Conservation (phyloP, 2,797 vertebrate genomes). For the Serranus cabrilla region DNA sequence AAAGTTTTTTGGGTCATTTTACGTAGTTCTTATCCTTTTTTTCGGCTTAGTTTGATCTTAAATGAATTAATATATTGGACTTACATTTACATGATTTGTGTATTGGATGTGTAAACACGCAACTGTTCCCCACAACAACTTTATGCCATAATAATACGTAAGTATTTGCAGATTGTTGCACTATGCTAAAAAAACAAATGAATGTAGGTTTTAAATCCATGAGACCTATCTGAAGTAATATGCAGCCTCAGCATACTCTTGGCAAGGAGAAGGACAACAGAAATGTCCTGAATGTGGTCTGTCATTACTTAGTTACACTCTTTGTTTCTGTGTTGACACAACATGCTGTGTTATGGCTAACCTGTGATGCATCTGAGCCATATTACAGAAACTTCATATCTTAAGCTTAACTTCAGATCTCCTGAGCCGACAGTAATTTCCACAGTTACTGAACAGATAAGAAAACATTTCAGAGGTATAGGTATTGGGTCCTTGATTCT, state of each 20-base stretch:
- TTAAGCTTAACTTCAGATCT: not conserved
- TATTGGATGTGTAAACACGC: not conserved
- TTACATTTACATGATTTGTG: too few relatives aligned
- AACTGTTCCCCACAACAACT: not conserved
- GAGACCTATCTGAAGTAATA: not conserved
- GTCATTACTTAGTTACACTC: not conserved
- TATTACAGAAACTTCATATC: constrained; percentile 9
- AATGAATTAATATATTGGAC: too few relatives aligned
- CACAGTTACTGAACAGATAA: constrained; percentile 14
- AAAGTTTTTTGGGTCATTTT: too few relatives aligned
- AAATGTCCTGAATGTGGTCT: not conserved
- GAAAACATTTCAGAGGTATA: not conserved
- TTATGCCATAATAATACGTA: too few relatives aligned
- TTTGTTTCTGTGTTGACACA: constrained; percentile 2
- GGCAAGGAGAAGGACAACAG: not conserved
- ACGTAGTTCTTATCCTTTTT: too few relatives aligned
- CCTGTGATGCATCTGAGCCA: not conserved
- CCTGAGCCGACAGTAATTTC: not conserved
- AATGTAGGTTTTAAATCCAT: not conserved
- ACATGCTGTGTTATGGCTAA: not conserved
- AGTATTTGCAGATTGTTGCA: not conserved
- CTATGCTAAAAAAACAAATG: not conserved
- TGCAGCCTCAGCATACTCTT: not conserved
- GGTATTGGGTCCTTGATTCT: constrained; percentile 22
- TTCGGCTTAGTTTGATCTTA: too few relatives aligned